Base-by-base conservation (phyloP, 2,888 invertebrate genomes). In the Erebia palarica region DNA sequence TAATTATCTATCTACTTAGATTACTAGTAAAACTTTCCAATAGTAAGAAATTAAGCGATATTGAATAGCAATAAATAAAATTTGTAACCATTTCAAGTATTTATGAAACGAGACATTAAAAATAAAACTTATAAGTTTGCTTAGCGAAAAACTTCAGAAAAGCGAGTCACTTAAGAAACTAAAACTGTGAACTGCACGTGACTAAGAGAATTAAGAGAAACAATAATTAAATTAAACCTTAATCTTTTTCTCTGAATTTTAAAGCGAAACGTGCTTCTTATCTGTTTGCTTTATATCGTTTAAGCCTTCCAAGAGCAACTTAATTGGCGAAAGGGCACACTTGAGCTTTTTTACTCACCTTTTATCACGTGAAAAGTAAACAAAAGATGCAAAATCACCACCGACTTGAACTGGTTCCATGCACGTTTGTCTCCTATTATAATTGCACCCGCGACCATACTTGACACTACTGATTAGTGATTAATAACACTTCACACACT, bases 381-480 rank as follows among this genome's bases (percentile, higher is more conserved):
- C 82, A 92, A 85, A 82, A 92, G 84, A 84, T 89, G 86, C 84
- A 92, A 84, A 85, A 92, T 75, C 82, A 92, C 82, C 76, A 87
- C 78, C 81, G 84, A 85, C 82, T 85, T 89, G 76, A 90, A 88
- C 86, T 88, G 88, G 87, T 90, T 88, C 86, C 86, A 84, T 86
- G 82, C 82, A 82, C 86, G 84, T 88, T 89, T 89, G 86, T 89
- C 83, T 83, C 80, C 86, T 84, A 85, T 8, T 13, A 63, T 91
- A 88, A 89, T 89, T 87, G 85, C 82, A 79, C 86, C 84, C 85
- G 82, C 86, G 82, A 88, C 86, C 92, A 93, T 93, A 80, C 90
- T 90, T 88, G 88, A 89, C 86, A 87, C 87, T 87, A 84, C 84
- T 86, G 21, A 73, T 71, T 87, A 84, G 83, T 86, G 21, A 73